Conservation (phyloP, 2,888 invertebrate genomes). For the Teleiodes luculella region DNA sequence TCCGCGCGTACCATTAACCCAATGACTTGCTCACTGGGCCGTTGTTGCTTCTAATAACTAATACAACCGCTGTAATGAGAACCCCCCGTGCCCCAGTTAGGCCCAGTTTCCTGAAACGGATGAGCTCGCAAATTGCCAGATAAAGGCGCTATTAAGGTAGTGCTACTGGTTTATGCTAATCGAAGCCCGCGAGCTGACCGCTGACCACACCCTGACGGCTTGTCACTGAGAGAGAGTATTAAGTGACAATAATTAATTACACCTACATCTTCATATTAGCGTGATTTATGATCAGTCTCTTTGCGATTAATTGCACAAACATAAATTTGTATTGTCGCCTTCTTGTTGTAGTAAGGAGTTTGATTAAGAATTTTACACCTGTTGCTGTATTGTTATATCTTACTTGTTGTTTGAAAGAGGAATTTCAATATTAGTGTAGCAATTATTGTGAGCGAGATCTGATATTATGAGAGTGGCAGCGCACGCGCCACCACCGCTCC, state of each 20-base stretch:
- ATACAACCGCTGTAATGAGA: conserved; percentile 39
- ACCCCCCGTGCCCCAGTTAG: conserved; percentile 28
- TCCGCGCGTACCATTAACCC: conserved; percentile 67
- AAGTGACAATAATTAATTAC: conserved; percentile 14
- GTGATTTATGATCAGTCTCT: neutral
- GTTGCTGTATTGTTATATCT: neutral
- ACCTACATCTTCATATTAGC: conserved; percentile 7
- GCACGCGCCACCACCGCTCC: conserved; percentile 27
- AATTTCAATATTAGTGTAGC: conserved; percentile 11
- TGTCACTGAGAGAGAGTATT: conserved; percentile 15
- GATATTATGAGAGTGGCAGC: conserved; percentile 29
- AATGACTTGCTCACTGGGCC: conserved; percentile 68
- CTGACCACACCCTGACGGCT: conserved; percentile 8
- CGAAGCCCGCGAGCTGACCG: conserved; percentile 9
- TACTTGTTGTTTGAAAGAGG: neutral
- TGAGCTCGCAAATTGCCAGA: conserved; percentile 2
- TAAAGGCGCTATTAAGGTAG: neutral
- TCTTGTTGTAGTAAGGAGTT: no score
- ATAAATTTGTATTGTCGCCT: no score
- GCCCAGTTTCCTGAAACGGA: conserved; percentile 17
- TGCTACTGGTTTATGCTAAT: conserved; percentile 12
- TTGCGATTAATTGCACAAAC: no score
- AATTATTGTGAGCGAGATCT: conserved; percentile 21
- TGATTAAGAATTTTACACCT: neutral
- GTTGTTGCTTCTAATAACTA: conserved; percentile 46